These are phyloP conservation scores for Porites evermanni DNA, from an alignment of 92 coral and sea anemone species.

Conservation along the genomic window DNA sequence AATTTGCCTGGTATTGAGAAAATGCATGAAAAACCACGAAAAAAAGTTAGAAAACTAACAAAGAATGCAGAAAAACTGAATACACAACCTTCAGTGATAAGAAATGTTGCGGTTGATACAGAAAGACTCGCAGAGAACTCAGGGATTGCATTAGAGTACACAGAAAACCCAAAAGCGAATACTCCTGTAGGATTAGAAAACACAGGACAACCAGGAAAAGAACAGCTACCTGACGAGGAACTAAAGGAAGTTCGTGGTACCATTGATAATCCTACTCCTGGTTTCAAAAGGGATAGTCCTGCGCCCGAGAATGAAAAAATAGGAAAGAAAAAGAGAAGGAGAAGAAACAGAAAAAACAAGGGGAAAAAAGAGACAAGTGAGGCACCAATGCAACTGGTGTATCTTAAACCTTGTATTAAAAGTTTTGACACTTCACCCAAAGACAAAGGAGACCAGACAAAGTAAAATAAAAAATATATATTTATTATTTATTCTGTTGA, in stretches of 20 bases:
- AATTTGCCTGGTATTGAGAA: constrained; percentile 7
- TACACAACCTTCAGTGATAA: not conserved
- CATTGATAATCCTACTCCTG: not conserved
- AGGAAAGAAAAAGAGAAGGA: constrained; percentile 24
- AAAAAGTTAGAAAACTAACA: not conserved
- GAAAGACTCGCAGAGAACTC: not conserved
- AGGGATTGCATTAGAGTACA: not conserved
- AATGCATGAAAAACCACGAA: not conserved
- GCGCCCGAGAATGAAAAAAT: not conserved
- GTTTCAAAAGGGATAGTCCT: not conserved
- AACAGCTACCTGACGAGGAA: not conserved
- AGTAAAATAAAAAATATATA: not conserved
- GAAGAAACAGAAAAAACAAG: constrained; percentile 8
- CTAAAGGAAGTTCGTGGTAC: constrained; percentile 3
- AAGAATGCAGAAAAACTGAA: not conserved
- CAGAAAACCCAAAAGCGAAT: not conserved
- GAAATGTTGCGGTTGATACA: not conserved
- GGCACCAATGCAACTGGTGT: not conserved
- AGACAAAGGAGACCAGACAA: constrained; percentile 3
- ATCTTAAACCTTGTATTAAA: constrained; percentile 15
- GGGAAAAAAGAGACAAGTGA: not conserved
- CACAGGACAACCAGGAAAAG: not conserved
- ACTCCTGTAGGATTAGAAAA: not conserved
- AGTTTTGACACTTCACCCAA: constrained; percentile 1
- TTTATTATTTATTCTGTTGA: too few species aligned